Base-by-base conservation (phyloP, 2,797 vertebrate species). In the Chrosomus eos region DNA sequence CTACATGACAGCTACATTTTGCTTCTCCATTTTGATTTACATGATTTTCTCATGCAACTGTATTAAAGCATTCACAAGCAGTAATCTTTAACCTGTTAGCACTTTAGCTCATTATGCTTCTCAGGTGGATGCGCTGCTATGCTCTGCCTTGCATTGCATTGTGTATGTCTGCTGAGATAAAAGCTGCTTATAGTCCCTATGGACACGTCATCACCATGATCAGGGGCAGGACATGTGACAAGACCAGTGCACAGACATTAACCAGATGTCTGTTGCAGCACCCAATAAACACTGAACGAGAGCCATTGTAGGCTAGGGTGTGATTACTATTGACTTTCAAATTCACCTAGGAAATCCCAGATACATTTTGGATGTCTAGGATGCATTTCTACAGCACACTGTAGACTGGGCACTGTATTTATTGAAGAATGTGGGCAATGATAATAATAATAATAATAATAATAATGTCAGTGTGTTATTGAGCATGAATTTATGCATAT, bases 181-280 rank as follows among this genome's bases (percentile, higher is more conserved):
- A 85, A 88, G 86, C 86, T 80, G 87, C 90, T 89, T 90, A 90
- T 14, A 51, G 88, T 82, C 53, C 48, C 66, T 43, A 73, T 68
- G 84, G 86, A 78, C 89, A 83, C 81, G 58, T 90, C 74, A 16
- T 87, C 88, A 87, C 79, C 74, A 85, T 80, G 75, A 89, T 93
- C 81, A 89, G 78, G 88, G 88, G 90, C 88, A 92, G 88, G 87
- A 33, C 86, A 87, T 77, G 83, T 58, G 84, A 91, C 89, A 91
- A 87, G 84, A 88, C 68, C 81, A 80, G 38, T 85, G 80, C 78
- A 81, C 70, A 91, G 90, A 86, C 89, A 91, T 83, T 90, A 90
- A 90, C 90, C 93, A 92, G 93, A 90, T 92, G 90, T 89, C 88
- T 91, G 89, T 91, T 90, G 92, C 89, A 81, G 53, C 82, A 55